Base-by-base conservation (phyloP, 2,797 vertebrate species). In the Eulemur albifrons region DNA sequence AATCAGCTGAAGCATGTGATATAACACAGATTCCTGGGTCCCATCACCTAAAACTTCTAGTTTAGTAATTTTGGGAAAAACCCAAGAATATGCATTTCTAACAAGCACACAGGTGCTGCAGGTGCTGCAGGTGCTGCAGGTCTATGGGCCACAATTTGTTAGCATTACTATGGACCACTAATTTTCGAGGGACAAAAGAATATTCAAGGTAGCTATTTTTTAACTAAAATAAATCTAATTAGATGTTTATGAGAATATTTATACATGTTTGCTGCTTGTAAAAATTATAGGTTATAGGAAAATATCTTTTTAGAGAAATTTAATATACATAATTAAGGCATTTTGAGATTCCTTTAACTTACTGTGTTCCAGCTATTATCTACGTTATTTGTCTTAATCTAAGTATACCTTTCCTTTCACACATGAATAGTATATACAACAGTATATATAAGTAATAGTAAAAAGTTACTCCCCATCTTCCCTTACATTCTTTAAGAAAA, bases 291-390 rank as follows among this genome's bases (percentile, higher is more conserved):
- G 1, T 81, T 45, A 75, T 35, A 81, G 5, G 7, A 43, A 83
- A 95, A 54, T 69, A 20, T 50, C 57, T 40, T 90, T 76, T 83
- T 25, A 79, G 21, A 50, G 13, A 96, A 86, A 75, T n/a, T 88
- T 43, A 52, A 93, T 95, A 59, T 86, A 15, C 0, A 43, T 50
- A 88, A 79, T 52, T 43, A 94, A 75, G 14, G 9, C 2, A 65
- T 50, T 85, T 85, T 91, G n/a, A 88, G 35, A 40, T 67, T 35
- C 15, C 20, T 30, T 32, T 73, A 50, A 88, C 27, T 61, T 70
- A 4, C 1, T 82, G 1, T 52, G 4, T 79, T 43, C 3, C n/a
- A 72, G 5, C 18, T 88, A 13, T 73, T 88, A 76, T 12, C 30
- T 57, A 85, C 18, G 59, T 70, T 38, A 32, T 87, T 84, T 72